phyloP scores from a whole-genome alignment of 2,797 vertebrate genomes.

The Gambusia yucatana region DNA sequence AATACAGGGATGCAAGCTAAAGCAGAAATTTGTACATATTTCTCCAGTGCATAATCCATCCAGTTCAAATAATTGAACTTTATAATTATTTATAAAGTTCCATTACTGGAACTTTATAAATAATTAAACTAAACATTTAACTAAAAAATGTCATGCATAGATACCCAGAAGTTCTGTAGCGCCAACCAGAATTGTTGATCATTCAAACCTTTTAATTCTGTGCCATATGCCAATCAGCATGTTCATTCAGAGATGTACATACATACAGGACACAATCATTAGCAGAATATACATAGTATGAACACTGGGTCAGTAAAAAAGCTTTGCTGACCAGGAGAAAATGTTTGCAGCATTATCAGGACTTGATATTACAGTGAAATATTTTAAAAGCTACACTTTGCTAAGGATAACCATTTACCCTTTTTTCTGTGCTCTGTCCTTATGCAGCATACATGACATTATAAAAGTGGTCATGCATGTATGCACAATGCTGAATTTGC shows the following conservation, averaged over 20 bases:
- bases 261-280: conserved; percentile 25
- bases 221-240: conserved; percentile 40
- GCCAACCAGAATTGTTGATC: conserved; percentile 47
- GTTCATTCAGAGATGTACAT: conserved; percentile 41
- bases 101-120: too few species aligned
- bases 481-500: conserved; percentile 39
- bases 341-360: conserved; percentile 71
- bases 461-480: conserved; percentile 33
- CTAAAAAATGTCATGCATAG: conserved; percentile 32
- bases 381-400: conserved; percentile 46
- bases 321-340: conserved; percentile 47
- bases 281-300: conserved; percentile 31
- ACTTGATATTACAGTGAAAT: conserved; percentile 65
- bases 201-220: conserved; percentile 50
- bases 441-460: conserved; percentile 30
- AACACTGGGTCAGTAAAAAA: conserved; percentile 53
- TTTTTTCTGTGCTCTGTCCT: conserved; percentile 32
- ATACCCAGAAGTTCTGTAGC: conserved; percentile 19
- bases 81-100: too few species aligned
- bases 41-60: conserved; percentile 59
- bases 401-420: conserved; percentile 15
- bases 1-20: conserved; percentile 41
- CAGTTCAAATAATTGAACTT: conserved; percentile 9
- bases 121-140: too few species aligned
- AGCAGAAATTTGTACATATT: conserved; percentile 43